Base-by-base conservation (phyloP, 2,888 invertebrate genomes). In the Zygothrica quintamaculata region DNA sequence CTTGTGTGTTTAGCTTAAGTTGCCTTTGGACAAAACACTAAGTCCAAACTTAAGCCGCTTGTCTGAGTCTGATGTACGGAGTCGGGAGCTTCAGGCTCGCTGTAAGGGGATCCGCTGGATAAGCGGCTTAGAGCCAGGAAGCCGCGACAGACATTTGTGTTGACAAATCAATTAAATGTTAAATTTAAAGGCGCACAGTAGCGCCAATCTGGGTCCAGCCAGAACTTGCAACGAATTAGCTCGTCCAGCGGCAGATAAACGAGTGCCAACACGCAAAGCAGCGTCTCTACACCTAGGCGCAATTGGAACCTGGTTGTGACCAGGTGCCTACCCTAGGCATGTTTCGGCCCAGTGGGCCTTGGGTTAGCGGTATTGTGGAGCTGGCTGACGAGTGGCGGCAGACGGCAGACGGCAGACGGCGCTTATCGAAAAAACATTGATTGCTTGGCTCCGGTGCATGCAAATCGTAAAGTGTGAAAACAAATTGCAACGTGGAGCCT, bases 131-230 rank as follows among this genome's bases (percentile, higher is more conserved):
- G 66, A 70, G 64, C 34, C 65, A 67, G 62, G 70, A 71, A 65
- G 55, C 64, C 12, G 74, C 61, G 60, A 59, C 67, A 60, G 74
- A 74, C 86, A 73, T 66, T 67, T 84, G 80, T 87, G 84, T 82
- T 88, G 86, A 86, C 88, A 87, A 87, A 88, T 86, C 86, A 86
- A 86, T 86, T 86, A 86, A 86, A 88, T 87, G 75, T 52, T 26
- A 68, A 82, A 87, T 88, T 86, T 86, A 86, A 68, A 71, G 72
- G 77, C 67, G 65, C 65, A 64, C 80, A 73, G 79, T 84, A 78
- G 82, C 82, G 50, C 53, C 65, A 40, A 59, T 47, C 11, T 9
- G 33, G 8, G 16, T 3, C 2, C 42, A 50, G 47, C 43, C 31
- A 47, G 22, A 56, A 36, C 15, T 40, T 31, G 29, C 31, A 36